Evolutionary conservation across 2,113 vertebrate species (phyloP).

Genomic region (Phoenicopterus ruber): DNA sequence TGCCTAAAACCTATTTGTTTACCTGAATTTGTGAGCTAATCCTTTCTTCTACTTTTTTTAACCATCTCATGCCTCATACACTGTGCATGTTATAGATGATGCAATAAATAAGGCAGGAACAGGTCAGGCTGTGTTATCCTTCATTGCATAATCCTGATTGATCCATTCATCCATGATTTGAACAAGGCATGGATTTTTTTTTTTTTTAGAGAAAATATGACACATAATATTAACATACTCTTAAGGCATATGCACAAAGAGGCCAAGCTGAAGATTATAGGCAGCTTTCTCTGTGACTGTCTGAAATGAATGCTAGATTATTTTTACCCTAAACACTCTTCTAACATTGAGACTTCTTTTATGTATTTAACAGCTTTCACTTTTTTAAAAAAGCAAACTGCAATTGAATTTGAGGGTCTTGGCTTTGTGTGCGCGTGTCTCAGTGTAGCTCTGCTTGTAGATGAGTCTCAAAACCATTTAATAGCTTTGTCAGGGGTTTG

Average conservation of each 20-base stretch:
- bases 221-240: not conserved
- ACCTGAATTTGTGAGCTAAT: not conserved
- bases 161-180: not conserved
- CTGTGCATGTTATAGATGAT: not conserved
- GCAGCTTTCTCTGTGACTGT: not conserved
- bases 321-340: not conserved
- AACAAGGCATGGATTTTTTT: not conserved
- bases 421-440: not conserved
- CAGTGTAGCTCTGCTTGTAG: not conserved
- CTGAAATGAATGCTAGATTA: not conserved
- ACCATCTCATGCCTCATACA: not conserved
- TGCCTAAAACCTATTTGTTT: not conserved
- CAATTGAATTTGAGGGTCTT: not conserved
- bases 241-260: not conserved
- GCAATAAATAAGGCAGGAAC: not conserved
- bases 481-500: not conserved
- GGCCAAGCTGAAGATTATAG: not conserved
- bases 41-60: not conserved
- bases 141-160: not conserved
- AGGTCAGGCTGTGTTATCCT: not conserved
- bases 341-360: not conserved
- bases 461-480: not conserved
- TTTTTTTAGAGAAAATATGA: not conserved
- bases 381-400: not conserved
- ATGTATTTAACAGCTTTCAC: not conserved